Conservation (phyloP, 2,797 vertebrate genomes). For the Triplophysa bombifrons region DNA sequence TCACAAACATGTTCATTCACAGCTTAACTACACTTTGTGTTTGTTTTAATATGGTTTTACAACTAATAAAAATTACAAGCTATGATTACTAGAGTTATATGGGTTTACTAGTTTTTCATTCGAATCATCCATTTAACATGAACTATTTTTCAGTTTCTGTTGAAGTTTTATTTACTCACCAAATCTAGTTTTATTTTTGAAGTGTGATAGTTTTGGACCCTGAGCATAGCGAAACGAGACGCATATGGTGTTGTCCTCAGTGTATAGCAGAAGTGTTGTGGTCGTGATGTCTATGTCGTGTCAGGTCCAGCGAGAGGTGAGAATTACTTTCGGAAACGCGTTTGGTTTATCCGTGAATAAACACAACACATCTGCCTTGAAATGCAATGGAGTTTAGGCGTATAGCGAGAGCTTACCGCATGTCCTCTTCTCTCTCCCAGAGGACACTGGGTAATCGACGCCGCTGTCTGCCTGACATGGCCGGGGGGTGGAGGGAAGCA, state of each 20-base stretch:
- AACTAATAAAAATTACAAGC: too few species aligned
- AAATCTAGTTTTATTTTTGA: neutral
- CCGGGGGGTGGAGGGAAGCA: constrained; percentile 29
- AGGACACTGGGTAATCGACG: constrained; percentile 51
- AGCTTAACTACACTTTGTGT: too few species aligned
- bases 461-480: constrained; percentile 47
- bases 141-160: neutral
- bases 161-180: neutral
- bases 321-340: constrained; percentile 46
- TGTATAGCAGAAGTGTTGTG: neutral
- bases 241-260: neutral
- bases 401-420: constrained; percentile 50
- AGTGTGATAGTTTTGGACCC: neutral
- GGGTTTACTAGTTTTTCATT: too few species aligned
- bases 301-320: constrained; percentile 39
- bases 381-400: constrained; percentile 57
- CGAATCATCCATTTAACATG: too few species aligned
- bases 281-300: constrained; percentile 36
- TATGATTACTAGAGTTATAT: too few species aligned
- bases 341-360: constrained; percentile 60
- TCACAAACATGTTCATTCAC: too few species aligned
- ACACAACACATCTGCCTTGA: constrained; percentile 63
- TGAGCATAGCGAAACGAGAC: neutral
- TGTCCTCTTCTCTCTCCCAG: constrained; percentile 52
- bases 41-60: too few species aligned